These are phyloP conservation scores for Anguilla pacifica DNA, from an alignment of 2,797 vertebrate genomes.

Conservation along the genomic window DNA sequence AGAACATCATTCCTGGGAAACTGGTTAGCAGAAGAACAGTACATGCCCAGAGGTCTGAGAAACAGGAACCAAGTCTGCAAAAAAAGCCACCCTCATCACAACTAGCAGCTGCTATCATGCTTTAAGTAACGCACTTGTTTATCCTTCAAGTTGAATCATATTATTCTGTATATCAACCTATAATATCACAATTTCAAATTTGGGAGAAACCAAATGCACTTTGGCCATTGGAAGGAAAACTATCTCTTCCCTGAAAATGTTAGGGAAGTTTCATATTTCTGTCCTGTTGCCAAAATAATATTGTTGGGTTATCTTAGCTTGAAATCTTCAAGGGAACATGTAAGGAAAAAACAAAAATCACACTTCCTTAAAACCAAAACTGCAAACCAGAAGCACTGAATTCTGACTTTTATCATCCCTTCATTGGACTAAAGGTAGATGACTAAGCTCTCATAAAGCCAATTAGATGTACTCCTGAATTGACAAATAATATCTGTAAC, in stretches of 20 bases:
- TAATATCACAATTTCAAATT: background rate
- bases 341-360: background rate
- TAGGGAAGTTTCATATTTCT: background rate
- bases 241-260: background rate
- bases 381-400: background rate
- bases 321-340: background rate
- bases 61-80: slow-evolving; percentile 29
- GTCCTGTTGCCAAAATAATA: background rate
- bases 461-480: background rate
- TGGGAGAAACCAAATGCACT: background rate
- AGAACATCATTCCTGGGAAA: slow-evolving; percentile 19
- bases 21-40: slow-evolving; percentile 21
- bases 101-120: background rate
- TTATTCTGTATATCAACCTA: background rate
- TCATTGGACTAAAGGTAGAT: background rate
- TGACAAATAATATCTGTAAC: background rate
- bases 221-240: background rate
- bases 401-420: background rate
- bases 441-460: background rate
- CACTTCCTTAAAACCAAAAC: background rate
- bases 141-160: background rate
- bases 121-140: background rate
- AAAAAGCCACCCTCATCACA: background rate
- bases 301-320: background rate
- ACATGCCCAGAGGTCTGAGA: slow-evolving; percentile 1